phyloP scores from a whole-genome alignment of 2,797 vertebrate genomes.

The Rhyacichthys aspro region DNA sequence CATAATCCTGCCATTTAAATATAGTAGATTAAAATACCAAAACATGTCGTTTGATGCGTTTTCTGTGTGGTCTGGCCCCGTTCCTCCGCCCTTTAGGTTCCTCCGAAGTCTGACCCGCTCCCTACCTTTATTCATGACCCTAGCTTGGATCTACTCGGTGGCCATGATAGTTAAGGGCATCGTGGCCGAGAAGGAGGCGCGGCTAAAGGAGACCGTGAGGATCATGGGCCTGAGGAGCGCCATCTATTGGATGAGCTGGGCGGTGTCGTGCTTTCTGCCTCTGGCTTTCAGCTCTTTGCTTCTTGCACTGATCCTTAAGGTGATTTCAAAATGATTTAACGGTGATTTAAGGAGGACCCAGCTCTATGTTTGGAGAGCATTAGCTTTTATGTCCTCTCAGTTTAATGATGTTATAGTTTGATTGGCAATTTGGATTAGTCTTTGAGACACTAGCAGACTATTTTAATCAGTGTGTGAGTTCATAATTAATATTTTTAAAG shows the following conservation, averaged over 20 bases:
- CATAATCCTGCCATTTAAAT: too few relatives aligned
- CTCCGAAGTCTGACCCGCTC: slow-evolving; percentile 87
- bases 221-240: slow-evolving; percentile 91
- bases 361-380: slow-evolving; percentile 50
- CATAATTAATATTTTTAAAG: slow-evolving; percentile 21
- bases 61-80: slow-evolving; percentile 30
- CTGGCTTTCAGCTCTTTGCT: slow-evolving; percentile 86
- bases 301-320: slow-evolving; percentile 91
- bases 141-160: slow-evolving; percentile 97
- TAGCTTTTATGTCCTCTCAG: neutral
- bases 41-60: neutral
- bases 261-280: slow-evolving; percentile 86
- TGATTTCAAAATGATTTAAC: slow-evolving; percentile 76
- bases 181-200: slow-evolving; percentile 93
- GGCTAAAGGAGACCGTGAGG: slow-evolving; percentile 93
- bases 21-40: too few relatives aligned
- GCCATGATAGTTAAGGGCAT: slow-evolving; percentile 93
- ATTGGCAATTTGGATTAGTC: slow-evolving; percentile 21
- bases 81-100: slow-evolving; percentile 80
- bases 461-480: slow-evolving; percentile 23
- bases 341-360: slow-evolving; percentile 57
- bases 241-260: slow-evolving; percentile 97
- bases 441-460: slow-evolving; percentile 14
- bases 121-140: slow-evolving; percentile 93
- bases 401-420: slow-evolving; percentile 14